Percentiles rank a stretch among this genome's conserved stretches.
Conservation (phyloP, 2,113 vertebrate genomes). For the Bucco capensis region DNA sequence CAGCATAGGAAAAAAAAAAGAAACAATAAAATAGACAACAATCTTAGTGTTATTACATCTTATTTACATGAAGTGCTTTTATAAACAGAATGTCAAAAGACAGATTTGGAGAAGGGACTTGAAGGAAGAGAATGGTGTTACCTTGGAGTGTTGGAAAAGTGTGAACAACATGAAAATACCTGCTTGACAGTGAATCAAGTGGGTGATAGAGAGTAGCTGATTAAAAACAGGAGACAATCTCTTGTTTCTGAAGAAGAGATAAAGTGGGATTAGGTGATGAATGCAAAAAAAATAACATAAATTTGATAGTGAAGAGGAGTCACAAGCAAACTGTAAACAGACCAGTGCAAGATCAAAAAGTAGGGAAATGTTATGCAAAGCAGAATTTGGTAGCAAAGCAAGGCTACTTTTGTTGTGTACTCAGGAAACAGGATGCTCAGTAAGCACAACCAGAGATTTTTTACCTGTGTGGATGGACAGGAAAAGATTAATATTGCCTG, state of each 20-base stretch:
- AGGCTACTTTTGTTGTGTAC: background rate
- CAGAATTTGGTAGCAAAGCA: background rate
- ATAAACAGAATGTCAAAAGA: background rate
- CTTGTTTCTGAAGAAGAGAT: slow-evolving; percentile 31
- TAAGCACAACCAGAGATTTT: background rate
- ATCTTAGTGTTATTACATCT: background rate
- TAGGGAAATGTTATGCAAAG: background rate
- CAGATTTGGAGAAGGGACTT: background rate
- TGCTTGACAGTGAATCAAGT: slow-evolving; percentile 27
- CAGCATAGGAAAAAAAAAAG: background rate
- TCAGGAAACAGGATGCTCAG: background rate
- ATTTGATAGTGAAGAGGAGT: background rate
- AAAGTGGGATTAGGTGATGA: slow-evolving; percentile 36
- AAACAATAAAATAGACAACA: background rate
- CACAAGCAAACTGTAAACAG: background rate
- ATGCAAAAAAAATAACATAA: slow-evolving; percentile 10
- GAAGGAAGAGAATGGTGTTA: background rate
- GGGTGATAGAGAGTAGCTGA: slow-evolving; percentile 1
- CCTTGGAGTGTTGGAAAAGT: background rate
- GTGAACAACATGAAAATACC: background rate
- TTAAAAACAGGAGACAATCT: slow-evolving; percentile 32
- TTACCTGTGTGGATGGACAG: background rate
- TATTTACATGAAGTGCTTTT: background rate
- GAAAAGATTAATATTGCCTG: background rate
- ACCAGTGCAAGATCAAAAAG: background rate